Evolutionary conservation across 2,888 invertebrate species (phyloP).

Genomic region (Noctua pronuba): DNA sequence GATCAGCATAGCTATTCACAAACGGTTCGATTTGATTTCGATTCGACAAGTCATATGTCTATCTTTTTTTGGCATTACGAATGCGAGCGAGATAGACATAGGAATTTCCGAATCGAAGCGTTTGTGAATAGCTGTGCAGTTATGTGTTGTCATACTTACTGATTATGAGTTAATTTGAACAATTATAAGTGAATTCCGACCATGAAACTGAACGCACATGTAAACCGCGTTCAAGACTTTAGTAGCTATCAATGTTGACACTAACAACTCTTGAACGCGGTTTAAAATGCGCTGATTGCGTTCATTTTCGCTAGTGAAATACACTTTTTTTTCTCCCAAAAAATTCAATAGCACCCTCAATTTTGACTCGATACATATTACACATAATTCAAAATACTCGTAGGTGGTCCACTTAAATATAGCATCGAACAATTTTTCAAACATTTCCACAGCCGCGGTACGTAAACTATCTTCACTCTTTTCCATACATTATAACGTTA

Average conservation of each 20-base stretch:
- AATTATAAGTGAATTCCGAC: not conserved
- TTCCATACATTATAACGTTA: constrained; percentile 76
- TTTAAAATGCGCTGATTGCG: not conserved
- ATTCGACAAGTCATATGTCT: too few species aligned
- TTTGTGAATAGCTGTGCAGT: too few species aligned
- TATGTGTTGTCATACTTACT: not conserved
- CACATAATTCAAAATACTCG: not conserved
- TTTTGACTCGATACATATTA: not conserved
- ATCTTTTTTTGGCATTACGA: too few species aligned
- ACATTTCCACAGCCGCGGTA: constrained; percentile 26
- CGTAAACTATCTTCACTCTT: constrained; percentile 64
- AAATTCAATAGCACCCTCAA: not conserved
- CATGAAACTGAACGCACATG: not conserved
- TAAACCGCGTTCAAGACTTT: not conserved
- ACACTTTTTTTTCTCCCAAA: not conserved
- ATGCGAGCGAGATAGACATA: too few species aligned
- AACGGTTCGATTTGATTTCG: too few species aligned
- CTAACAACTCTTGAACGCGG: not conserved
- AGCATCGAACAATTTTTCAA: constrained; percentile 33
- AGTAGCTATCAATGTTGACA: not conserved
- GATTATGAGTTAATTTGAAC: not conserved
- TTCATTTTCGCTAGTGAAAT: not conserved
- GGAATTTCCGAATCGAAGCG: too few species aligned
- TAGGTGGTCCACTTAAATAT: constrained; percentile 50
- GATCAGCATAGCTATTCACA: too few species aligned